Evolutionary conservation across 2,888 invertebrate genomes (phyloP).

Genomic region (Thumatha senex): DNA sequence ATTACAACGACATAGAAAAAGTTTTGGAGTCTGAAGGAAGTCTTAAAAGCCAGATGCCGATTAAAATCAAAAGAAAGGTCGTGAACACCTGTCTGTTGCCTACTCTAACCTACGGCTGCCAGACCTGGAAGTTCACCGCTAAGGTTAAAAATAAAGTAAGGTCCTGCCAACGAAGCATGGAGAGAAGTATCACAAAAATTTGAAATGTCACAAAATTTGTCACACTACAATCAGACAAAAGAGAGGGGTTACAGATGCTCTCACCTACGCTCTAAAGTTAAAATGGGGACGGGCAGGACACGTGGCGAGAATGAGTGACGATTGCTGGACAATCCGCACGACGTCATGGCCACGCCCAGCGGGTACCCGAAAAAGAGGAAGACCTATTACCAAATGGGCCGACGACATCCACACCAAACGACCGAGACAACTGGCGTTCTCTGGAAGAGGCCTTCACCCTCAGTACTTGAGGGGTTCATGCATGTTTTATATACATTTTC

Average conservation of each 20-base stretch:
- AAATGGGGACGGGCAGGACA: slow-evolving; percentile 12
- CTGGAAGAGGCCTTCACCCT: neutral
- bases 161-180: slow-evolving; percentile 8
- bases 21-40: slow-evolving; percentile 3
- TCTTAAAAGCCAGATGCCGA: neutral
- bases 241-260: slow-evolving; percentile 7
- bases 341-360: slow-evolving; percentile 1
- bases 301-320: neutral
- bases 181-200: slow-evolving; percentile 9
- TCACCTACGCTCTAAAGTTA: slow-evolving; percentile 4
- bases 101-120: too few relatives aligned
- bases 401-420: too few relatives aligned
- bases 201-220: neutral
- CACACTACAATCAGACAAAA: slow-evolving; percentile 6
- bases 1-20: slow-evolving; percentile 1
- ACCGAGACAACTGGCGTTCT: too few relatives aligned
- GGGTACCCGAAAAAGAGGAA: too few relatives aligned
- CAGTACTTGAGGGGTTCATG: neutral
- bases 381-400: too few relatives aligned
- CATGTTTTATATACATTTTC: too few relatives aligned
- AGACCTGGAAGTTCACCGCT: too few relatives aligned
- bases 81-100: slow-evolving; percentile 6
- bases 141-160: slow-evolving; percentile 3
- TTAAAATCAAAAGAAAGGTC: slow-evolving; percentile 8
- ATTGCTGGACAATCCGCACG: neutral